Evolutionary conservation across 1,140 invertebrate species (phyloP).

Genomic region (Acromyrmex charruanus): DNA sequence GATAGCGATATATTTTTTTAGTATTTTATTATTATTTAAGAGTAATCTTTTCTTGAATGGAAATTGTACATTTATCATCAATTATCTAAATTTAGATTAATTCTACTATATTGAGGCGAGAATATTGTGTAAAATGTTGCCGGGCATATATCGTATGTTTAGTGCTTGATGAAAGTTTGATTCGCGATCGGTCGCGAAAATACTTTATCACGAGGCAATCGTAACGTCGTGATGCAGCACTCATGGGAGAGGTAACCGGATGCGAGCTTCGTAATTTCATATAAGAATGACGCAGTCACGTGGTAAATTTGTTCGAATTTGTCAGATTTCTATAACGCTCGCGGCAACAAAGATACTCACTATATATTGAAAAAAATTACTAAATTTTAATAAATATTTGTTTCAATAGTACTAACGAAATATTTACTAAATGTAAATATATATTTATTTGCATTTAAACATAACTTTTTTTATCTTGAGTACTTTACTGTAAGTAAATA

Average conservation of each 20-base stretch:
- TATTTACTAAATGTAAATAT: too few species aligned
- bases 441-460: too few species aligned
- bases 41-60: background rate
- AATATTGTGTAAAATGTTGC: background rate
- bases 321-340: background rate
- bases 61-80: background rate
- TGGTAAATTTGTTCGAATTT: conserved; percentile 6
- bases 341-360: background rate
- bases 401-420: too few species aligned
- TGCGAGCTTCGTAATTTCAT: conserved; percentile 27
- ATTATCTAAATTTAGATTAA: background rate
- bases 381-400: too few species aligned
- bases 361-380: background rate
- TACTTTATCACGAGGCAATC: background rate
- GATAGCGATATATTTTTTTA: background rate
- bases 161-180: conserved; percentile 30
- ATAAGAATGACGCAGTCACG: conserved; percentile 7
- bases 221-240: conserved; percentile 11
- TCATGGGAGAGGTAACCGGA: background rate
- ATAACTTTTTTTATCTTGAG: too few species aligned
- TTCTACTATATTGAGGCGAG: background rate
- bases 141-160: background rate
- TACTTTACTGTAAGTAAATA: too few species aligned
- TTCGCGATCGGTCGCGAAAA: background rate
- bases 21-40: background rate